Conservation (phyloP, 1,140 invertebrate species). For the Piezodorus guildinii region DNA sequence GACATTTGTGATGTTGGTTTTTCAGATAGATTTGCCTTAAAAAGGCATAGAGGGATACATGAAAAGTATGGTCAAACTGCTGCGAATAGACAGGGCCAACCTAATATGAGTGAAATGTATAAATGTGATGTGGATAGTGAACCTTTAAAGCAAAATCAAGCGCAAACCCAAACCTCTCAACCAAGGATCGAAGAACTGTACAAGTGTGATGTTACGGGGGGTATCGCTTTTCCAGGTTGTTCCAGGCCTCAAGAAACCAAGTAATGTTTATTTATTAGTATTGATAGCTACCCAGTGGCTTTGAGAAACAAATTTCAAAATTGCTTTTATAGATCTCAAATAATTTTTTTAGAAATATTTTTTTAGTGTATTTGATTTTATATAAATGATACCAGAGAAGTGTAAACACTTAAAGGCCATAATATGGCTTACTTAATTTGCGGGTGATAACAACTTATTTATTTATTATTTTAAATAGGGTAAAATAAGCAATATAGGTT, state of each 20-base stretch:
- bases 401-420: not conserved
- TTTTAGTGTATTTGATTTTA: not conserved
- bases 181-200: conserved; percentile 25
- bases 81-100: conserved; percentile 29
- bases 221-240: conserved; percentile 29
- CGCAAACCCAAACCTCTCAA: conserved; percentile 15
- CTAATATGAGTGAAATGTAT: conserved; percentile 21
- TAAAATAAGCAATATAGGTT: too few relatives aligned
- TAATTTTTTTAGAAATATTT: not conserved
- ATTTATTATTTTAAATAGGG: too few relatives aligned
- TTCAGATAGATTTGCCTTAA: conserved; percentile 66
- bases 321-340: not conserved
- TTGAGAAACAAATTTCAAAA: not conserved
- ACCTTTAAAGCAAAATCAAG: conserved; percentile 14
- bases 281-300: too few relatives aligned
- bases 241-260: conserved; percentile 23
- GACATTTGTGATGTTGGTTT: conserved; percentile 80
- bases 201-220: conserved; percentile 28
- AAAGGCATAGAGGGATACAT: conserved; percentile 63
- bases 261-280: not conserved
- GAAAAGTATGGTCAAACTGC: conserved; percentile 56
- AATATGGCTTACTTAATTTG: too few relatives aligned
- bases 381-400: not conserved
- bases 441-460: too few relatives aligned
- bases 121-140: conserved; percentile 24